Conservation (phyloP, 2,888 invertebrate species). For the Erebia ligea region DNA sequence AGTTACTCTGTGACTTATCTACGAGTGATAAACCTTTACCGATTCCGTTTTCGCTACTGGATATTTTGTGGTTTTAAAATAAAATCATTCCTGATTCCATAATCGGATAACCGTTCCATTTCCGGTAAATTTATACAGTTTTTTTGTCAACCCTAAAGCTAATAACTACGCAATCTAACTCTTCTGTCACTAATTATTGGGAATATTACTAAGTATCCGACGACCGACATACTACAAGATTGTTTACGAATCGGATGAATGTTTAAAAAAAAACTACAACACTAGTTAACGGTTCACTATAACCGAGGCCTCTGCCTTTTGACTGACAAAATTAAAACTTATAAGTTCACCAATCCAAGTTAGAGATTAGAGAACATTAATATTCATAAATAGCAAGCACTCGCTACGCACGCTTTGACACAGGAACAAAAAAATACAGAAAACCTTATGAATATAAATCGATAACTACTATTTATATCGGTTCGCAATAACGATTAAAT, state of each 20-base stretch:
- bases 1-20: background rate
- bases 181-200: too few relatives aligned
- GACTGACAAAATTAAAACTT: background rate
- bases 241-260: too few relatives aligned
- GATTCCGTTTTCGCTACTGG: background rate
- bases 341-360: background rate
- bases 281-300: too few relatives aligned
- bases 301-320: too few relatives aligned
- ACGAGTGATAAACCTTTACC: background rate
- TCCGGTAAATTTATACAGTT: background rate
- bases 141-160: too few relatives aligned
- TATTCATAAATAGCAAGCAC: background rate
- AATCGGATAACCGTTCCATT: background rate
- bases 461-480: background rate
- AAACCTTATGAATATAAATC: slow-evolving; percentile 4
- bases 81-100: background rate
- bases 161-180: too few relatives aligned
- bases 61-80: background rate
- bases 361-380: background rate
- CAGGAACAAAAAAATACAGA: background rate
- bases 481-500: slow-evolving; percentile 2
- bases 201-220: too few relatives aligned
- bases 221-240: too few relatives aligned
- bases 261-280: too few relatives aligned
- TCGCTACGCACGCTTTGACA: too few relatives aligned